Evolutionary conservation across 2,888 invertebrate species (phyloP), one percentile per base, ranked within the genome.

Genomic region (Drosophila picticornis): DNA sequence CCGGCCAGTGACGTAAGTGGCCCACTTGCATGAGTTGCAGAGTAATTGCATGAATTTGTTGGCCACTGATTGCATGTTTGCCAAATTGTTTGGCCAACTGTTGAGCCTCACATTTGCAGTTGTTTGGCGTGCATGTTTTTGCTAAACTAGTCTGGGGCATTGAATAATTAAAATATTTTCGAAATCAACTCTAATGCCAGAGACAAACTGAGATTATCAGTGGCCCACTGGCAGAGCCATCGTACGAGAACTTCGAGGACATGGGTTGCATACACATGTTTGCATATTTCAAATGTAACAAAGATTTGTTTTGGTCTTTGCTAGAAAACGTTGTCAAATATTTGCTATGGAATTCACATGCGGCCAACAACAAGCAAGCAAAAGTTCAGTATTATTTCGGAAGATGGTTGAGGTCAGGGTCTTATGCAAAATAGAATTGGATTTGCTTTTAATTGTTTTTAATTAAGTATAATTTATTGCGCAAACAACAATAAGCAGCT

Each of bases 361-460:
- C 52, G 64, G 51, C 46, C 52, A 55, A 56, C 58, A 40, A 32
- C 31, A 27, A n/a, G 46, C 19, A 55, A 27, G 34, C 32, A 58
- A 55, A 50, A 62, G 19, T 40, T 6, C 22, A 7, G 11, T 25
- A 22, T 36, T 50, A 27, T 9, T 61, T 40, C 36, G 57, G 50
- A 52, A 58, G 31, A 53, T 61, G 68, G 53, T 62, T 58, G 60
- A 32, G 63, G 61, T 52, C 51, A 67, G 40, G 61, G 56, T 50
- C 16, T 22, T 68, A 77, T 73, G 84, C 67, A 79, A 75, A 82
- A 65, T 60, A 64, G 68, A 78, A 81, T 79, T 72, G 84, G 77
- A 91, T 91, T 91, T 86, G 84, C 88, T 91, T 90, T 87, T 89
- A 91, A 91, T 90, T 91, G 90, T 91, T 91, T 90, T 91, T 91